Evolutionary conservation across 2,113 vertebrate species (phyloP).

Genomic region (Pipa parva): DNA sequence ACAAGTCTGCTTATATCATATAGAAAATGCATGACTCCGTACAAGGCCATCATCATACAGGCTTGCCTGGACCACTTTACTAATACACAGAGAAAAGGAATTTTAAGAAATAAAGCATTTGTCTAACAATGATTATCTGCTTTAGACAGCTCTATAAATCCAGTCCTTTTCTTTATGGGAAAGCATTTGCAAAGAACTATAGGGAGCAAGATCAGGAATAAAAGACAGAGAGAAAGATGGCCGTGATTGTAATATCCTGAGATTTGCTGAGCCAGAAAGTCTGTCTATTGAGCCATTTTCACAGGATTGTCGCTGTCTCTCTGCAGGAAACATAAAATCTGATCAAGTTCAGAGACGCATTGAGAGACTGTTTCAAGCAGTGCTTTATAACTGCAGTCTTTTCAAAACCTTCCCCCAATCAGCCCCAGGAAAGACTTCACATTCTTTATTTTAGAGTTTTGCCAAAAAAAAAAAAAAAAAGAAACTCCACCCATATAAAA

Average conservation of each 20-base stretch:
- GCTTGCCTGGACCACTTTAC: neutral
- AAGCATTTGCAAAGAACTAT: slow-evolving; percentile 68
- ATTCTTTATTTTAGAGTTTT: slow-evolving; percentile 77
- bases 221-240: slow-evolving; percentile 77
- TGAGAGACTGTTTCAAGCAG: slow-evolving; percentile 82
- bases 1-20: slow-evolving; percentile 14
- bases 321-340: slow-evolving; percentile 92
- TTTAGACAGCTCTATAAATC: slow-evolving; percentile 60
- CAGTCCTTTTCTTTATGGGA: slow-evolving; percentile 54
- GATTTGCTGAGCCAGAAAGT: slow-evolving; percentile 65
- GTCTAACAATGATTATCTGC: slow-evolving; percentile 58
- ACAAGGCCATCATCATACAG: slow-evolving; percentile 30
- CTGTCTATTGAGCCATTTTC: slow-evolving; percentile 75
- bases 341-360: slow-evolving; percentile 95
- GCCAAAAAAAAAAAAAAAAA: slow-evolving; percentile 52
- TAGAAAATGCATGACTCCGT: slow-evolving; percentile 18
- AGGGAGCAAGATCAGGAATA: slow-evolving; percentile 68
- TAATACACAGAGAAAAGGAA: slow-evolving; percentile 22
- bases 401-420: slow-evolving; percentile 74
- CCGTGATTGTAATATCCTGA: slow-evolving; percentile 81
- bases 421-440: slow-evolving; percentile 72
- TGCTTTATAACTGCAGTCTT: slow-evolving; percentile 82
- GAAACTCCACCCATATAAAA: slow-evolving; percentile 59
- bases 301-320: slow-evolving; percentile 78
- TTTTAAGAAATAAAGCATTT: slow-evolving; percentile 40